Evolutionary conservation across 2,888 invertebrate genomes (phyloP).

Genomic region (Lasius platythorax): DNA sequence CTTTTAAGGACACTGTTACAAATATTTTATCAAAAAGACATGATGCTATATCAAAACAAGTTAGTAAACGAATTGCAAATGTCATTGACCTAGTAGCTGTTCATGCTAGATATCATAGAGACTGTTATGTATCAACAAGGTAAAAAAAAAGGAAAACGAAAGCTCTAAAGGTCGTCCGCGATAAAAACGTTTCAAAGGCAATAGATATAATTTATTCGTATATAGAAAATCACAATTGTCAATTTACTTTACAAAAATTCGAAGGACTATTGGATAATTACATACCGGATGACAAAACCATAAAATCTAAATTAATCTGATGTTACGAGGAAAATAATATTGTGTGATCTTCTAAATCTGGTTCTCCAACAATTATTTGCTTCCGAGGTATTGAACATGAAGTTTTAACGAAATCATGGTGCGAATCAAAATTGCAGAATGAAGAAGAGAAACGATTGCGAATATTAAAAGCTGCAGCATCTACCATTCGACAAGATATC

Average conservation of each 20-base stretch:
- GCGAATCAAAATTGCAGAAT: neutral
- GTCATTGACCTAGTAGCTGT: neutral
- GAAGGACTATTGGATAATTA: neutral
- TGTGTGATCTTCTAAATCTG: neutral
- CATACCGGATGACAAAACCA: neutral
- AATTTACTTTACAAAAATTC: neutral
- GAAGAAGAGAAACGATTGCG: neutral
- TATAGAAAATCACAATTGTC: neutral
- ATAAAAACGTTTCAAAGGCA: neutral
- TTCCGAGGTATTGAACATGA: neutral
- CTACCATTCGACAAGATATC: neutral
- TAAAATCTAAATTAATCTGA: neutral
- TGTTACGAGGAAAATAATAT: neutral
- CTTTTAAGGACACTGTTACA: neutral
- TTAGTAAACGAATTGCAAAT: neutral
- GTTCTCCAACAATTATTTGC: neutral
- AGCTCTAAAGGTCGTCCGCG: neutral
- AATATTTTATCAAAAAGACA: neutral
- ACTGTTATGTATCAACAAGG: neutral
- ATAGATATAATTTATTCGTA: slow-evolving; percentile 4
- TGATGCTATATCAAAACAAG: neutral
- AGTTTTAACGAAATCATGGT: neutral
- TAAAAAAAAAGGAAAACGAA: neutral
- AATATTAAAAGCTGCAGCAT: slow-evolving; percentile 3
- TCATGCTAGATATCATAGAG: neutral